Percentiles rank a stretch among this genome's conserved stretches.
Conservation (phyloP, 1,140 invertebrate species). For the Brachystomella parvula region DNA sequence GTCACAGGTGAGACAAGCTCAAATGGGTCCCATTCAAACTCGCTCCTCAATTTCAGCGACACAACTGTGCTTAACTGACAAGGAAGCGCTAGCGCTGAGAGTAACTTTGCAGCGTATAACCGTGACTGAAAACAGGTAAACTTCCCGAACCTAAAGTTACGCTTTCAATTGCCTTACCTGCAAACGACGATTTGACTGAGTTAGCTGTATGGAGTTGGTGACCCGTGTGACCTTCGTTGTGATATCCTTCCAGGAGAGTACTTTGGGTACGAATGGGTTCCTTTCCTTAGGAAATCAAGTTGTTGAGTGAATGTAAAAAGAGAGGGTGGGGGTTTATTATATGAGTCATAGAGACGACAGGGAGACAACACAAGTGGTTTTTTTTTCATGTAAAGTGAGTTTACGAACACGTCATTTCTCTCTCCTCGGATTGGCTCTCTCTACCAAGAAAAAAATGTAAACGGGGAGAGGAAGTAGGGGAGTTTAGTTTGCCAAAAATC, state of each 20-base stretch:
- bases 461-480: not conserved
- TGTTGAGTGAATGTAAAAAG: not conserved
- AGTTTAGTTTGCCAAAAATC: not conserved
- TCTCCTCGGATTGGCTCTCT: not conserved
- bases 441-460: too few species aligned
- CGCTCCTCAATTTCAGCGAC: too few species aligned
- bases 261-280: not conserved
- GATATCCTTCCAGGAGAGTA: too few species aligned
- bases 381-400: not conserved
- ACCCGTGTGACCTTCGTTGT: too few species aligned
- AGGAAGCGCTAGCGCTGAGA: not conserved
- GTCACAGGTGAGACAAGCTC: too few species aligned
- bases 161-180: not conserved
- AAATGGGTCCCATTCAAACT: too few species aligned
- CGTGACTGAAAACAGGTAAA: not conserved
- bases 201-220: not conserved
- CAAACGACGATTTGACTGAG: not conserved
- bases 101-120: not conserved
- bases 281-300: not conserved
- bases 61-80: too few species aligned
- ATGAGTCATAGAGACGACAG: not conserved
- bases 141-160: not conserved
- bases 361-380: not conserved
- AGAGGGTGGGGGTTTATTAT: not conserved
- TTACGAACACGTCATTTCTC: not conserved